Base-by-base conservation (phyloP, 1,140 invertebrate genomes). In the Drosophila ambigua region DNA sequence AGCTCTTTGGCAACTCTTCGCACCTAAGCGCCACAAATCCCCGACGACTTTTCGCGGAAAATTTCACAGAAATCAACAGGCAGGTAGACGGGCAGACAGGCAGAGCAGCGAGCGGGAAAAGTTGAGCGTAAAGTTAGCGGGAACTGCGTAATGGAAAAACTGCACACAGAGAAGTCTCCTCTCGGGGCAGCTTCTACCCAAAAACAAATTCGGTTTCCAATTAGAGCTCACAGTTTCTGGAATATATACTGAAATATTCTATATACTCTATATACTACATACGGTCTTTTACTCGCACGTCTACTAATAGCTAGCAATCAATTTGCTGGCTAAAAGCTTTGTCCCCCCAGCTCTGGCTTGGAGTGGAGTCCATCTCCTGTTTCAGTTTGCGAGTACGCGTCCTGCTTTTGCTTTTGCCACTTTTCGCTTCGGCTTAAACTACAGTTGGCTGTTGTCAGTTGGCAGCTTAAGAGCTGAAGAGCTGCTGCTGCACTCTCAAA, bases 131-230 rank as follows among this genome's bases (percentile, higher is more conserved):
- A 41, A 11, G 20, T 41, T 9, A 24, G 26, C 23, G 8, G 6
- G 28, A 61, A 24, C 24, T 20, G 8, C 15, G 2, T 45, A 52
- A 65, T 24, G 26, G 51, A 26, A 52, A 9, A 39, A 15, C 5
- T 24, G 48, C 3, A 44, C n/a, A 31, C 28, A 9, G 31, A 50
- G 45, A 11, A 51, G 13, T 31, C 20, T 31, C 28, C 1, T 20
- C 20, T 1, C 20, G 2, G 20, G 31, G 31, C 24, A 44, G 8
- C 5, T 24, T 9, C 13, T 13, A 13, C 13, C 48, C 23, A 46
- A 48, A 68, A 46, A 54, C 62, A 41, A 39, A 67, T 68, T 68
- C 49, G 54, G 20, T 67, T 67, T 68, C 41, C 63, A 67, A 68
- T 68, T 45, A 46, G n/a, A 43, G 31, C 43, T 20, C 44, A 55